Percentiles rank a stretch among this genome's conserved stretches.
phyloP scores from a whole-genome alignment of 2,888 invertebrate genomes.

The Pristionchus japonicus region DNA sequence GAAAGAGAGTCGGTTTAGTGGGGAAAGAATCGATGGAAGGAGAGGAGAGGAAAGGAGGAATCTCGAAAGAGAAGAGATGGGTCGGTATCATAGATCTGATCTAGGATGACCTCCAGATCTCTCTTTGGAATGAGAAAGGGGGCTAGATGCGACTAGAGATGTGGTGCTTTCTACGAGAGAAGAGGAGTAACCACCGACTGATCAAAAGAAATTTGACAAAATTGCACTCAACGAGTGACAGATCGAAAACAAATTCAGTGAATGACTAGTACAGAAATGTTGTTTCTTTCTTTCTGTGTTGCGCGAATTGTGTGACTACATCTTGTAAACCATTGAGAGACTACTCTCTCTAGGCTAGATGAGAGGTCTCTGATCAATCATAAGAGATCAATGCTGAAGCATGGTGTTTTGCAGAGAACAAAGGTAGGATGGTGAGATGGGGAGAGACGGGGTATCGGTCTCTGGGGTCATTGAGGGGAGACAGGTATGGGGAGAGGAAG shows the following conservation, averaged over 20 bases:
- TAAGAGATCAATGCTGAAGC: not conserved
- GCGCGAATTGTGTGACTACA: not conserved
- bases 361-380: not conserved
- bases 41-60: not conserved
- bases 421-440: not conserved
- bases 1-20: not conserved
- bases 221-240: not conserved
- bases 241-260: slow-evolving; percentile 17
- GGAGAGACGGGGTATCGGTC: not conserved
- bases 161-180: not conserved
- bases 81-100: slow-evolving; percentile 40
- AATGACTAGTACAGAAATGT: not conserved
- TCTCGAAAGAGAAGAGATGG: slow-evolving; percentile 7
- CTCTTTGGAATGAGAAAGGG: not conserved
- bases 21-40: not conserved
- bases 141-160: not conserved
- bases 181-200: not conserved
- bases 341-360: not conserved
- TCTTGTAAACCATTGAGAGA: not conserved
- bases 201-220: not conserved
- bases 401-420: not conserved
- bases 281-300: not conserved
- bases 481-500: not conserved
- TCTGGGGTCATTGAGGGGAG: slow-evolving; percentile 15
- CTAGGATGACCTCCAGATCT: slow-evolving; percentile 41